Conservation (phyloP, 2,113 vertebrate genomes). For the Dolichallabes microphthalmus region DNA sequence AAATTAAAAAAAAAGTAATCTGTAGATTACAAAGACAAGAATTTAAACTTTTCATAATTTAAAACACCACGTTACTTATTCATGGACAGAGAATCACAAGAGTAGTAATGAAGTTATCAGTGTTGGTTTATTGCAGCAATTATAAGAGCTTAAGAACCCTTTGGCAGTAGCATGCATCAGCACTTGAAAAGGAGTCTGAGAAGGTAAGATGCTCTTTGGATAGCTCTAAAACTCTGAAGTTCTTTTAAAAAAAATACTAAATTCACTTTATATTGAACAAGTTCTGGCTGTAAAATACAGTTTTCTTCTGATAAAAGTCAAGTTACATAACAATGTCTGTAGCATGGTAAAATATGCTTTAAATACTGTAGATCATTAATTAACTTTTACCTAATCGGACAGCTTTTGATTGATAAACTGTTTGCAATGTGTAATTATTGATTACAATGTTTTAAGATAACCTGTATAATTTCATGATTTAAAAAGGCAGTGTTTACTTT, state of each 20-base stretch:
- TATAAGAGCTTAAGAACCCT: slow-evolving; percentile 58
- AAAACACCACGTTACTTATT: neutral
- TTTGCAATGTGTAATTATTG: neutral
- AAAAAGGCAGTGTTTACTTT: neutral
- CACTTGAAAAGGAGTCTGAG: slow-evolving; percentile 60
- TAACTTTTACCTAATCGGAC: neutral
- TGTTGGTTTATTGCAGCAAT: slow-evolving; percentile 62
- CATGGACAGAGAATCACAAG: neutral
- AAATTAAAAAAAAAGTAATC: neutral
- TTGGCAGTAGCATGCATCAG: neutral
- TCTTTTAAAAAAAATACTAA: neutral
- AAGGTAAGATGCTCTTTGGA: slow-evolving; percentile 57
- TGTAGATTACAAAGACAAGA: neutral
- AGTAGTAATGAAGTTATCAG: slow-evolving; percentile 18
- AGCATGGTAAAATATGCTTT: neutral
- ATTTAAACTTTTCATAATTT: neutral
- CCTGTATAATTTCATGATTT: neutral
- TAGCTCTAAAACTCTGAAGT: neutral
- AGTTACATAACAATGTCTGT: neutral
- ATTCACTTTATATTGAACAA: neutral
- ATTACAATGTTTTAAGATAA: neutral
- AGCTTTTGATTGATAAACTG: neutral
- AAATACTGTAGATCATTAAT: neutral
- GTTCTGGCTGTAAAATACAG: neutral
- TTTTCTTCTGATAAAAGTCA: neutral